Conservation (phyloP, 2,797 vertebrate species). For the Eurystomus glaucurus region DNA sequence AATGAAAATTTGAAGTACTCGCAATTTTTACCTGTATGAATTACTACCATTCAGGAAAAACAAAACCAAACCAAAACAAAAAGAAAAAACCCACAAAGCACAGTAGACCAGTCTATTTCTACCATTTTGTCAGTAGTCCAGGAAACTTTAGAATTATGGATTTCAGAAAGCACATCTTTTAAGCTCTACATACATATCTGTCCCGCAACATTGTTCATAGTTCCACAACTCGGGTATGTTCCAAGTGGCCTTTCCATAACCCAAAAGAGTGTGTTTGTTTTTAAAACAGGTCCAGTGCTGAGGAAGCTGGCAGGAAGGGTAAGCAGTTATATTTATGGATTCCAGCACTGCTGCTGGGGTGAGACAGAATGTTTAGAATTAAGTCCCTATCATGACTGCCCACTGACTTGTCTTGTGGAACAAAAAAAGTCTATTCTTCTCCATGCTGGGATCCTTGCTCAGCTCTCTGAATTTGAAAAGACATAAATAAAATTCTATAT, state of each 20-base stretch:
- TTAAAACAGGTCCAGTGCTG: neutral
- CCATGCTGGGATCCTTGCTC: neutral
- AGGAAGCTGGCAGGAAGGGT: neutral
- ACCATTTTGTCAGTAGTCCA: neutral
- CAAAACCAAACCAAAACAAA: neutral
- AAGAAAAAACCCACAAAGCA: neutral
- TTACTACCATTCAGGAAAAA: conserved; percentile 1
- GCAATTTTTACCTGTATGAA: neutral
- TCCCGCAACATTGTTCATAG: neutral
- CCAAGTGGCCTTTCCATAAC: neutral
- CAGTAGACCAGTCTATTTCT: neutral
- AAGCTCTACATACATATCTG: neutral
- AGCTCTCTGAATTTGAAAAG: neutral
- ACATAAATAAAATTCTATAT: neutral
- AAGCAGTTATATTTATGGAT: neutral
- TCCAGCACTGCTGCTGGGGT: neutral
- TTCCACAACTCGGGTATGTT: neutral
- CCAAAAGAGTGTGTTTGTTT: neutral
- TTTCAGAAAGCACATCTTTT: conserved; percentile 18
- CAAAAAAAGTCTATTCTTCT: neutral
- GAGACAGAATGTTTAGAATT: neutral
- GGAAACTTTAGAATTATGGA: neutral
- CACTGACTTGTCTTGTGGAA: neutral
- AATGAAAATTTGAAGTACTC: neutral
- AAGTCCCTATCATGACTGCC: neutral